Base-by-base conservation (phyloP, 2,888 invertebrate species). In the Hirtodrosophila trivittata region DNA sequence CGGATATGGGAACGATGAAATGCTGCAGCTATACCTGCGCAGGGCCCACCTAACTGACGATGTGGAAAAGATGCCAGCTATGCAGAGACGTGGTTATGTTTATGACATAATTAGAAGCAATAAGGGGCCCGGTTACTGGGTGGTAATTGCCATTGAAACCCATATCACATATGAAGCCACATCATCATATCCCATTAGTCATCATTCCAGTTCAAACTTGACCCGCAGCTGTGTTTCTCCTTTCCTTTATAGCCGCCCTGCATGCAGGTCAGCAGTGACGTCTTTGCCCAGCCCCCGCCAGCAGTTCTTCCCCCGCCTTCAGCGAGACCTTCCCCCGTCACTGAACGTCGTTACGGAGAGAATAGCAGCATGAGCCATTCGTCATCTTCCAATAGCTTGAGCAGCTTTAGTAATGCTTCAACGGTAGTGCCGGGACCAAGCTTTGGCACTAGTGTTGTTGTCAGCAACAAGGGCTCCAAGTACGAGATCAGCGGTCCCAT, bases 51-150 rank as follows among this genome's bases (percentile, higher is more conserved):
- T 87, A 6, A 68, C 81, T 26, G 89, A 86, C 43, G 73, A 88
- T 47, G 75, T 89, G 28, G 81, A 87, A 32, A 66, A 66, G 7
- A 56, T 89, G 45, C 76, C 83, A 33, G 59, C 86, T 12, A 66
- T 87, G 35, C 86, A 88, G 66, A 66, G 89, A 35, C 78, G 87
- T 21, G 80, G 88, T 16, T 88, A 87, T 30, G 88, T 89, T 32
- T 89, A 88, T 64, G 89, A 89, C 71, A 89, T 89, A 65, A 82
- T 89, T 39, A 83, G 86, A 47, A 89, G 89, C 68, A 77, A 89
- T 57, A 89, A 89, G 57, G 69, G 56, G 37, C 89, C 89, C 10
- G 88, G 88, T 42, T 88, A 89, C 62, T 89, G 88, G 88, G 81
- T 87, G 88, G 88, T 89, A 81, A 75, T 69, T 49, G 55, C 39